Conservation (phyloP, 2,113 vertebrate genomes). For the Anas platyrhynchos region DNA sequence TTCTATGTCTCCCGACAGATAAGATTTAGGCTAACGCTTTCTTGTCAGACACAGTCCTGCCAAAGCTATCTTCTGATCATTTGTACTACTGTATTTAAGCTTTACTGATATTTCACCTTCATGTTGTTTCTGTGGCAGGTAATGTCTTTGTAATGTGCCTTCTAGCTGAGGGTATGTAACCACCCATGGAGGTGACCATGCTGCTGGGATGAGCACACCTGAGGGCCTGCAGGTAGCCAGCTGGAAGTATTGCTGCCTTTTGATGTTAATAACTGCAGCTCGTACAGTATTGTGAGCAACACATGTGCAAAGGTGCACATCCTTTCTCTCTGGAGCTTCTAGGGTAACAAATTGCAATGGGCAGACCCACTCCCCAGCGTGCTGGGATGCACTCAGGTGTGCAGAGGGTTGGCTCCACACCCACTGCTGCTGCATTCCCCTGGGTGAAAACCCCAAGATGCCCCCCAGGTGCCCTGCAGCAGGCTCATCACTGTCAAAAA, state of each 20-base stretch:
- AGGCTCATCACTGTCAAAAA: rapidly evolving
- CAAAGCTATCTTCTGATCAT: not conserved
- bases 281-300: not conserved
- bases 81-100: not conserved
- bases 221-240: not conserved
- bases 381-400: not conserved
- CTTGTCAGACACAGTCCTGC: not conserved
- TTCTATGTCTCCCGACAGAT: not conserved
- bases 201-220: not conserved
- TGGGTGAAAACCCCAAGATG: rapidly evolving
- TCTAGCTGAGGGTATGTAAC: not conserved
- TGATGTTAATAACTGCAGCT: rapidly evolving
- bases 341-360: not conserved
- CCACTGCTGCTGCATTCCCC: not conserved
- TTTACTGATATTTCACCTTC: not conserved
- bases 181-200: rapidly evolving
- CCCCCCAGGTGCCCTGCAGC: not conserved
- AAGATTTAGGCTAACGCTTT: not conserved
- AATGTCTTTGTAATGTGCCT: not conserved
- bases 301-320: rapidly evolving
- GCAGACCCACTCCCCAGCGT: not conserved
- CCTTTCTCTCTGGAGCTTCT: not conserved
- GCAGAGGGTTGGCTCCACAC: not conserved
- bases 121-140: not conserved
- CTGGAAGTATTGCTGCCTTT: not conserved